A percentile compares a stretch with the other conserved stretches of the same genome.
These are phyloP conservation scores for Lepidocyrtoides sp. DNA, from an alignment of 2,888 invertebrate genomes.

Conservation along the genomic window DNA sequence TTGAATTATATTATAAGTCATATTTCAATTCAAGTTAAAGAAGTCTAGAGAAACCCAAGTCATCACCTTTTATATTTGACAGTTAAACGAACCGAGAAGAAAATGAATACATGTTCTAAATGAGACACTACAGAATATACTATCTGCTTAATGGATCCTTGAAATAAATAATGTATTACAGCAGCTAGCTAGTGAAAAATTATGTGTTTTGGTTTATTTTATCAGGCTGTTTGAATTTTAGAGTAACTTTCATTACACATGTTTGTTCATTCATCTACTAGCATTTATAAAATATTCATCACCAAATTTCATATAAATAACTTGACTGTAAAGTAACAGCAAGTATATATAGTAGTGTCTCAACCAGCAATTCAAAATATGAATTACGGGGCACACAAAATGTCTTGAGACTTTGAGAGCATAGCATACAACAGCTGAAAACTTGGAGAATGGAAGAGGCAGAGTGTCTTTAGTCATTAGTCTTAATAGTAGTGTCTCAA, in stretches of 20 bases:
- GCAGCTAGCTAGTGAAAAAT: conserved; percentile 8
- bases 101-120: not conserved
- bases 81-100: not conserved
- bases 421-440: no score
- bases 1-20: no score
- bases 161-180: conserved; percentile 12
- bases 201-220: conserved; percentile 16
- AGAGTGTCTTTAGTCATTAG: no score
- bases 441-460: not conserved
- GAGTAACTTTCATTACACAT: not conserved
- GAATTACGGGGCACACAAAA: no score
- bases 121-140: not conserved
- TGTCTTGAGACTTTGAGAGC: no score
- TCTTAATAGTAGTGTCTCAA: no score
- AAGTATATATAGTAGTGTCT: no score
- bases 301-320: not conserved
- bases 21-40: no score
- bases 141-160: not conserved
- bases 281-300: conserved; percentile 30
- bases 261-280: not conserved
- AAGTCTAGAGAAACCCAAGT: not conserved
- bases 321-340: no score
- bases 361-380: no score
- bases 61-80: not conserved
- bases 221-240: not conserved